phyloP scores from a whole-genome alignment of 1,140 invertebrate genomes.

The Magallana gigas region DNA sequence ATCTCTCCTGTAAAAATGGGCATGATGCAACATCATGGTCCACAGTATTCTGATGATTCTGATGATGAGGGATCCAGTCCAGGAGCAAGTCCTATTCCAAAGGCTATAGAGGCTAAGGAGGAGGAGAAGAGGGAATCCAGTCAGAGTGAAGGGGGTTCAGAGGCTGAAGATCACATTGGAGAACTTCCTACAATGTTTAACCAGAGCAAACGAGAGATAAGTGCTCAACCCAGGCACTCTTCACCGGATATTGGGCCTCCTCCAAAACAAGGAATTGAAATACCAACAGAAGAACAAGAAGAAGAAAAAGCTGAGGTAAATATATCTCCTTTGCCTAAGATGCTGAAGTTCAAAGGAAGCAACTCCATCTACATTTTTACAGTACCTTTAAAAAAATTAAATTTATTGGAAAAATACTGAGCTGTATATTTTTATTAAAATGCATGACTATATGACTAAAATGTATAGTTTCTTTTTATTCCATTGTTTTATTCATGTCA shows the following conservation, averaged over 20 bases:
- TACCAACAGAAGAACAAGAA: neutral
- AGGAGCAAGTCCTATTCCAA: neutral
- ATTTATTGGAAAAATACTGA: neutral
- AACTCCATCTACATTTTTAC: neutral
- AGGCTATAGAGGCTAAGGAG: neutral
- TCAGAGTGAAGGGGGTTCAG: slow-evolving; percentile 38
- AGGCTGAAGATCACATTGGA: slow-evolving; percentile 52
- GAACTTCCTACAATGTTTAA: slow-evolving; percentile 55
- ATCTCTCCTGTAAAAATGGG: slow-evolving; percentile 38
- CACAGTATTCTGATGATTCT: slow-evolving; percentile 46
- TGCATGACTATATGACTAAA: neutral
- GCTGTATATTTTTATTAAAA: neutral
- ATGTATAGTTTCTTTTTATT: neutral
- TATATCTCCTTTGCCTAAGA: neutral
- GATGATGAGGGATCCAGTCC: slow-evolving; percentile 48
- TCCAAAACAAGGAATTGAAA: neutral
- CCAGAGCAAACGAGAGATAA: slow-evolving; percentile 41
- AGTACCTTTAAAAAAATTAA: neutral
- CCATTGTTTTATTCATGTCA: neutral
- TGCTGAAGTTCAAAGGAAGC: too few species aligned
- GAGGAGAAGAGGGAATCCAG: neutral
- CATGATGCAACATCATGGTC: slow-evolving; percentile 27
- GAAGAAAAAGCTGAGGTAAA: slow-evolving; percentile 17
- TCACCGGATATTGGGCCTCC: neutral
- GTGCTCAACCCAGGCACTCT: neutral